These are phyloP conservation scores for Apodemus agrarius DNA, from an alignment of 2,797 vertebrate species.

Conservation along the genomic window DNA sequence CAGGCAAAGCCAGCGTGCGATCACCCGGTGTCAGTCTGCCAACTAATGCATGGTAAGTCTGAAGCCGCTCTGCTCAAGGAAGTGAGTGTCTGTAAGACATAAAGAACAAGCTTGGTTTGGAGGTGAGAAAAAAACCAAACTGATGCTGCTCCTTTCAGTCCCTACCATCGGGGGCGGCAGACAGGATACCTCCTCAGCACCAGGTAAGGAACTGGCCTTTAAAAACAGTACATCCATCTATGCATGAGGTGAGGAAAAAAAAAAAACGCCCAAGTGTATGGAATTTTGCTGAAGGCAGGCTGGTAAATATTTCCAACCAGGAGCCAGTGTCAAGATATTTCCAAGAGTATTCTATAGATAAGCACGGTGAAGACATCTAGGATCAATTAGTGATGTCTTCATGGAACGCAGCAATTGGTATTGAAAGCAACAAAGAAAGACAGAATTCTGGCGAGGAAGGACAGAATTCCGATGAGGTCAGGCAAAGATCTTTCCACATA, in stretches of 20 bases:
- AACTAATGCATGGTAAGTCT: not conserved
- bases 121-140: not conserved
- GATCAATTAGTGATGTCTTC: not conserved
- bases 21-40: not conserved
- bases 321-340: not conserved
- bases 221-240: not conserved
- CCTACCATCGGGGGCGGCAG: not conserved
- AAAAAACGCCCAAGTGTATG: conserved; percentile 25
- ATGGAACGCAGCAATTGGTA: not conserved
- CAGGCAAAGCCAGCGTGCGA: not conserved
- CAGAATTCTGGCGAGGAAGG: no score
- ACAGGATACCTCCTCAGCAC: not conserved
- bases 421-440: no score
- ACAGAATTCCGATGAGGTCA: not conserved
- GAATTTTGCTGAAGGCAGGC: not conserved
- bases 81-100: not conserved
- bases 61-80: not conserved
- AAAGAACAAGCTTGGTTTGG: not conserved
- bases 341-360: not conserved
- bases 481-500: not conserved
- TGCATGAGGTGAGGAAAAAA: not conserved
- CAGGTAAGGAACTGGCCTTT: not conserved
- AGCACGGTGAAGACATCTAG: not conserved
- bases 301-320: not conserved
- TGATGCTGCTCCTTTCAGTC: not conserved